Evolutionary conservation across 2,888 invertebrate genomes (phyloP).

Genomic region (Megamerina dolium): DNA sequence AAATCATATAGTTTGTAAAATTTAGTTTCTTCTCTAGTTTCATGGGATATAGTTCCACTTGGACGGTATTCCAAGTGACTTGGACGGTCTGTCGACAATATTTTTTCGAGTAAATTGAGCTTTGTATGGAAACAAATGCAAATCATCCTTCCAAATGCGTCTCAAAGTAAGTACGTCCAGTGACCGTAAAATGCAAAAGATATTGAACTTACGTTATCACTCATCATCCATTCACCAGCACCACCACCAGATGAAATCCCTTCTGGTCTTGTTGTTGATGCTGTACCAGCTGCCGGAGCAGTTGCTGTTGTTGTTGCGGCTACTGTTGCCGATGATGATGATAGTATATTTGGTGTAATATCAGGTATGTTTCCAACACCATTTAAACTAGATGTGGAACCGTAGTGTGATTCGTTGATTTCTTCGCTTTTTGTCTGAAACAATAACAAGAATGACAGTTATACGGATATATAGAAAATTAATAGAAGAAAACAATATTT

Average conservation of each 20-base stretch:
- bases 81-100: too few species aligned
- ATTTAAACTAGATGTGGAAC: constrained; percentile 59
- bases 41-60: too few species aligned
- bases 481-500: too few species aligned
- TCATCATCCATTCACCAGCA: constrained; percentile 44
- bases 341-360: constrained; percentile 30
- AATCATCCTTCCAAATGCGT: too few species aligned
- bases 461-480: too few species aligned
- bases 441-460: not conserved
- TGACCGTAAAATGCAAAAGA: constrained; percentile 18
- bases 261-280: constrained; percentile 23
- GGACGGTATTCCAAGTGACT: too few species aligned
- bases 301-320: constrained; percentile 32
- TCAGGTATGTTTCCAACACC: constrained; percentile 55
- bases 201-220: constrained; percentile 43
- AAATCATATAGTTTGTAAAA: too few species aligned
- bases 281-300: constrained; percentile 24
- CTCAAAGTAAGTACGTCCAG: too few species aligned
- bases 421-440: constrained; percentile 42
- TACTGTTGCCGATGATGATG: constrained; percentile 44
- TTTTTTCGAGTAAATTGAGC: too few species aligned
- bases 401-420: constrained; percentile 56
- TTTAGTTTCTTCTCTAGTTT: too few species aligned
- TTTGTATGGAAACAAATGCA: too few species aligned
- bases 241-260: constrained; percentile 22